Conservation (phyloP, 2,797 vertebrate genomes). For the Pelodytes ibericus region DNA sequence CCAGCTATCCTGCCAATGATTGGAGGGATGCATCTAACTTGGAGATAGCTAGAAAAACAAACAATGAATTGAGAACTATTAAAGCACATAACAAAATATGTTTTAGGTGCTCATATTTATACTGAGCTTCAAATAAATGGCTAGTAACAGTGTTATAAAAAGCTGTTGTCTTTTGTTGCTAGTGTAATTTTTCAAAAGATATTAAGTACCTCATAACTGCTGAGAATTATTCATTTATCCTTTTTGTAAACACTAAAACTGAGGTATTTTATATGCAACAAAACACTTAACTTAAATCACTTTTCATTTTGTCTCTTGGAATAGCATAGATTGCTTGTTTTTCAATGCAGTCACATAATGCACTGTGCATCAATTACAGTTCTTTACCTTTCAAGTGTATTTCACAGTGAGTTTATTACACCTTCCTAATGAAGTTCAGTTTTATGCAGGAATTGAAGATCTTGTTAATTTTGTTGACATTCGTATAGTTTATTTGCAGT, state of each 20-base stretch:
- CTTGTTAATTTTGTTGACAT: slow-evolving; percentile 49
- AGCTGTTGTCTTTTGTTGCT: too few species aligned
- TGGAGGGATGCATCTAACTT: too few species aligned
- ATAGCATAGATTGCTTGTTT: slow-evolving; percentile 23
- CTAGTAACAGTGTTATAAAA: too few species aligned
- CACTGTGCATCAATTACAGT: slow-evolving; percentile 35
- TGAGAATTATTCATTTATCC: slow-evolving; percentile 4
- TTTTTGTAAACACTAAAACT: slow-evolving; percentile 31
- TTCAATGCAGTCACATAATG: not conserved
- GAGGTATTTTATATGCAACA: slow-evolving; percentile 19
- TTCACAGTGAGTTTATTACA: slow-evolving; percentile 40
- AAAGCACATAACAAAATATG: too few species aligned
- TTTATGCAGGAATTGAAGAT: slow-evolving; percentile 43
- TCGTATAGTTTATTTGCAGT: slow-evolving; percentile 45
- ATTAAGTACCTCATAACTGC: too few species aligned
- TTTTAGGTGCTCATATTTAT: too few species aligned
- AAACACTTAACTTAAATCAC: slow-evolving; percentile 32
- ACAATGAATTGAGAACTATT: too few species aligned
- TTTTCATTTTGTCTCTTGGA: slow-evolving; percentile 17
- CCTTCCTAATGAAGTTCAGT: slow-evolving; percentile 45
- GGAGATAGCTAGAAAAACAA: too few species aligned
- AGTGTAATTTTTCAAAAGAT: too few species aligned
- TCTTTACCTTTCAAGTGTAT: slow-evolving; percentile 33
- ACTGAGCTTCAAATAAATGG: too few species aligned
- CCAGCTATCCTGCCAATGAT: too few species aligned